Conservation (phyloP, 2,888 invertebrate genomes). For the Polydrusus pterygomalis region DNA sequence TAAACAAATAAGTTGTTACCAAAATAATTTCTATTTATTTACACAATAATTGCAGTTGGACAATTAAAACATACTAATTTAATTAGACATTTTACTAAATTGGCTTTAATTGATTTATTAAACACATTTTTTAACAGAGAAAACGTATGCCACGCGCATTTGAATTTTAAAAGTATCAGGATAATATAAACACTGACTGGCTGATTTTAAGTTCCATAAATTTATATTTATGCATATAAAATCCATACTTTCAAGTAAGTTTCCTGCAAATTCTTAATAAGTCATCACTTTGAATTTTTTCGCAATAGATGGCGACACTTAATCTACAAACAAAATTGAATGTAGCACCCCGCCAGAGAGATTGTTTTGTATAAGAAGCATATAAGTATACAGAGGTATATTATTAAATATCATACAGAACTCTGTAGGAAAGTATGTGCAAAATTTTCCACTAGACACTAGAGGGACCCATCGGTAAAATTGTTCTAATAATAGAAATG, state of each 20-base stretch:
- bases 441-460: background rate
- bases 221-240: background rate
- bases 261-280: background rate
- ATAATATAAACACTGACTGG: background rate
- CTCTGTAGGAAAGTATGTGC: background rate
- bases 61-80: background rate
- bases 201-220: background rate
- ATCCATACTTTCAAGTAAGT: background rate
- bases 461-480: background rate
- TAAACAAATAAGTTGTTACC: background rate
- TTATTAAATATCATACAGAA: background rate
- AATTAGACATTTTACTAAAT: background rate
- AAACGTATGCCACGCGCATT: background rate
- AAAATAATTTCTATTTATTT: background rate
- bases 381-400: background rate
- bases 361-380: background rate
- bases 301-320: background rate
- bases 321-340: background rate
- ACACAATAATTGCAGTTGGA: background rate
- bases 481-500: background rate
- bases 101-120: background rate
- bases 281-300: background rate
- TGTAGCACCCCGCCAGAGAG: background rate
- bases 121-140: background rate
- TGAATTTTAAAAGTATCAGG: background rate